Percentiles rank a stretch among this genome's conserved stretches.
Conservation (phyloP, 1,140 invertebrate species). For the Papilio dardanus region DNA sequence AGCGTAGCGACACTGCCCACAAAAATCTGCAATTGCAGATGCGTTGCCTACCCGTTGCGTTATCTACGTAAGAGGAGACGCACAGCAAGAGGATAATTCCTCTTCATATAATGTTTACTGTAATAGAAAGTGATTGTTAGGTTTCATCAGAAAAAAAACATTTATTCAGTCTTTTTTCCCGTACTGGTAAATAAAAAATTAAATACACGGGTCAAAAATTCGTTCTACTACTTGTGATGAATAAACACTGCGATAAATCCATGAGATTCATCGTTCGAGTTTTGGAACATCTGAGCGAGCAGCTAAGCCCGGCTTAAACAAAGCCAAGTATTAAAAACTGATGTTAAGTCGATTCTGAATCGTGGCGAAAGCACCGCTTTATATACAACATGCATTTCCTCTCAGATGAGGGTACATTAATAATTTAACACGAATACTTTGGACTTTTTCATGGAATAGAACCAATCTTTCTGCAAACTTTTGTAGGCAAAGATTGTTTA, state of each 20-base stretch:
- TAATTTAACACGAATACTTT: background rate
- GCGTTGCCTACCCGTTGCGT: no score
- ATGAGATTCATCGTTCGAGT: background rate
- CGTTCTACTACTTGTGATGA: background rate
- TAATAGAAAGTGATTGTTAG: background rate
- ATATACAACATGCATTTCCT: background rate
- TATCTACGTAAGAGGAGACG: no score
- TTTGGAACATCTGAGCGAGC: background rate
- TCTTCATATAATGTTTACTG: no score
- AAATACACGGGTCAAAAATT: background rate
- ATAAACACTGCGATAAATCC: conserved; percentile 23
- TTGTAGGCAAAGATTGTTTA: background rate
- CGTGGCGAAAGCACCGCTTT: conserved; percentile 4
- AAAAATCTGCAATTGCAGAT: no score
- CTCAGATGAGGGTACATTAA: conserved; percentile 2
- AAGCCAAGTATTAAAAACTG: conserved; percentile 43
- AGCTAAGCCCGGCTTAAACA: conserved; percentile 34
- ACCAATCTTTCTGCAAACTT: background rate
- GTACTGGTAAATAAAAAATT: background rate
- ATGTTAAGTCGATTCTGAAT: conserved; percentile 36
- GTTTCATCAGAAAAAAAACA: background rate
- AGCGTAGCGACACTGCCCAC: no score
- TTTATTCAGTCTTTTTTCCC: background rate
- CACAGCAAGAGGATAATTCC: no score
- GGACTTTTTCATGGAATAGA: background rate